A percentile compares a stretch with the other conserved stretches of the same genome.
Evolutionary conservation across 2,888 invertebrate species (phyloP).

Genomic region (Cheilosia scutellata): DNA sequence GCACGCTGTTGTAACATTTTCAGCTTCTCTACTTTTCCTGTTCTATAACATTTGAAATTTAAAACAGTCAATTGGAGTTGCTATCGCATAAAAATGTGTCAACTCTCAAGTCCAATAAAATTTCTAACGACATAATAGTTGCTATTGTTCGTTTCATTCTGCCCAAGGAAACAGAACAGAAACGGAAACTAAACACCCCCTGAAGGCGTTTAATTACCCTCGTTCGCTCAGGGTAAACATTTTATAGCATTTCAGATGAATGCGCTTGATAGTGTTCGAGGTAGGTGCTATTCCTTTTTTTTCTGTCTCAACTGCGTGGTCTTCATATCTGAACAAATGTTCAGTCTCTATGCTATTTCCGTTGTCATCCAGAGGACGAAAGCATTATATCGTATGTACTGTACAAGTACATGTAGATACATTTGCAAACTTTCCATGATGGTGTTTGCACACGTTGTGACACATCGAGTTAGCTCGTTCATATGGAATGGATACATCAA

Average conservation of each 20-base stretch:
- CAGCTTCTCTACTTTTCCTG: neutral
- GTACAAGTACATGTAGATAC: slow-evolving; percentile 1
- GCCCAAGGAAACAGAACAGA: neutral
- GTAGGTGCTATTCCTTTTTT: neutral
- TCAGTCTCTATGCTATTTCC: neutral
- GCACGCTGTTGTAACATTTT: neutral
- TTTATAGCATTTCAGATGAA: slow-evolving; percentile 40
- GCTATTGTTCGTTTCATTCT: neutral
- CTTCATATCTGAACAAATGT: neutral
- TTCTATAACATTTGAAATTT: neutral
- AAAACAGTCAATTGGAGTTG: neutral
- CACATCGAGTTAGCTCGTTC: slow-evolving; percentile 10
- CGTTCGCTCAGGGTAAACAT: slow-evolving; percentile 16
- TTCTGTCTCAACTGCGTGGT: neutral
- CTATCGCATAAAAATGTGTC: neutral
- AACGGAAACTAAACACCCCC: slow-evolving; percentile 7
- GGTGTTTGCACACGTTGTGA: slow-evolving; percentile 46
- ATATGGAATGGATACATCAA: slow-evolving; percentile 22
- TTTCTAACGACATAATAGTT: slow-evolving; percentile 8
- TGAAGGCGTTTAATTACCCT: slow-evolving; percentile 33
- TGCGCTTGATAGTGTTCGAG: slow-evolving; percentile 14
- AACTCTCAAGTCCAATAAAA: slow-evolving; percentile 9
- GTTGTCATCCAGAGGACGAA: neutral
- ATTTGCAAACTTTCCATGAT: slow-evolving; percentile 26
- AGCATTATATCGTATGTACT: slow-evolving; percentile 41